Conservation (phyloP, 2,888 invertebrate species). For the Strigamia maritima region DNA sequence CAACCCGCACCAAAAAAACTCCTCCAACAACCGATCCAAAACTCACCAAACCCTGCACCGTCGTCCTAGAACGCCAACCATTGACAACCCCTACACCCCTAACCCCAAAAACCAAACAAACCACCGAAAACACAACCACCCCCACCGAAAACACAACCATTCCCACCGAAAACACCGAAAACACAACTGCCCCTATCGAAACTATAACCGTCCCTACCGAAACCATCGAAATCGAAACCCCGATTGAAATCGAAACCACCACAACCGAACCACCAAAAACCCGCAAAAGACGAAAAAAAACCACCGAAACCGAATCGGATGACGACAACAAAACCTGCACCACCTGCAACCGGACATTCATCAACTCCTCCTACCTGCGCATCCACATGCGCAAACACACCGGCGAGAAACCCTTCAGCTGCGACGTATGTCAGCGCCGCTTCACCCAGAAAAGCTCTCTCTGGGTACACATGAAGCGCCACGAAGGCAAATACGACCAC, state of each 20-base stretch:
- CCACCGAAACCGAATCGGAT: neutral
- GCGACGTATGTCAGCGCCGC: neutral
- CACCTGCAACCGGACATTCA: neutral
- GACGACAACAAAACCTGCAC: neutral
- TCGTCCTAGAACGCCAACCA: neutral
- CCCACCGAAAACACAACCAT: too few relatives aligned
- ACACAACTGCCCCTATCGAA: too few relatives aligned
- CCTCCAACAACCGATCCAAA: neutral
- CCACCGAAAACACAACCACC: neutral
- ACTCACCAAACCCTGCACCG: neutral
- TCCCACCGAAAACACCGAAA: too few relatives aligned
- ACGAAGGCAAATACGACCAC: slow-evolving; percentile 38
- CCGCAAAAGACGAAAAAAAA: neutral
- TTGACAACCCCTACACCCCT: neutral
- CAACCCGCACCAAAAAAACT: neutral
- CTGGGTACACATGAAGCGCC: slow-evolving; percentile 40
- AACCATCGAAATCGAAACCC: neutral
- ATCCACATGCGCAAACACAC: slow-evolving; percentile 39
- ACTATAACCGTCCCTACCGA: too few relatives aligned
- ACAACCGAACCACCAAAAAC: too few relatives aligned
- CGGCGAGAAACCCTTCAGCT: slow-evolving; percentile 34
- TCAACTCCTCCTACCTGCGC: slow-evolving; percentile 1
- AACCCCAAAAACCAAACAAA: neutral
- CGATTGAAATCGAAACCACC: too few relatives aligned
- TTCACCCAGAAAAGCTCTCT: slow-evolving; percentile 35